Evolutionary conservation across 2,797 vertebrate species (phyloP).

Genomic region (Enteromius argenteus): DNA sequence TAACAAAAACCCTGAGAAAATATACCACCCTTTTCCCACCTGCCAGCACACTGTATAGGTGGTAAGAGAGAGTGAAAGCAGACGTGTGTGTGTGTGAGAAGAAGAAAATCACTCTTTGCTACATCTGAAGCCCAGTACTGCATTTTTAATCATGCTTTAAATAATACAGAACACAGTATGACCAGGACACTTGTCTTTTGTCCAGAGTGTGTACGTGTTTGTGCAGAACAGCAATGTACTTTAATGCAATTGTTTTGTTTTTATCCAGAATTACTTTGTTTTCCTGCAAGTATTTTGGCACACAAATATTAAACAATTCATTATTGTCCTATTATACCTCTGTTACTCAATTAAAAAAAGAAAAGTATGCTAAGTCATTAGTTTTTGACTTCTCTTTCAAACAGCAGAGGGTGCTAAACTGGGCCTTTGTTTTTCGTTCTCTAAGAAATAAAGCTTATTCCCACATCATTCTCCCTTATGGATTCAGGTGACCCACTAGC

Average conservation of each 20-base stretch:
- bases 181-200: constrained; percentile 53
- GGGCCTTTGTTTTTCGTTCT: not conserved
- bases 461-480: not conserved
- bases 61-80: constrained; percentile 11
- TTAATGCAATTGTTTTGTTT: constrained; percentile 15
- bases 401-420: constrained; percentile 8
- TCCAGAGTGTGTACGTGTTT: constrained; percentile 36
- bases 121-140: constrained; percentile 76
- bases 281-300: not conserved
- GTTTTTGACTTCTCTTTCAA: not conserved
- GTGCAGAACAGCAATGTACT: not conserved
- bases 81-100: constrained; percentile 13
- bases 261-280: not conserved
- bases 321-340: not conserved
- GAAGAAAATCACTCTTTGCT: constrained; percentile 62
- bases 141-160: constrained; percentile 82
- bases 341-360: not conserved
- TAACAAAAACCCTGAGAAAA: not conserved
- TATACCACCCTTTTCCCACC: constrained; percentile 3
- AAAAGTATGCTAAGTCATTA: not conserved
- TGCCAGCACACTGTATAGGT: constrained; percentile 16
- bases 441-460: not conserved
- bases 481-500: constrained; percentile 32
- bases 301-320: not conserved
- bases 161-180: constrained; percentile 76